phyloP scores from a whole-genome alignment of 2,797 vertebrate species.

The Anguilla megastoma region DNA sequence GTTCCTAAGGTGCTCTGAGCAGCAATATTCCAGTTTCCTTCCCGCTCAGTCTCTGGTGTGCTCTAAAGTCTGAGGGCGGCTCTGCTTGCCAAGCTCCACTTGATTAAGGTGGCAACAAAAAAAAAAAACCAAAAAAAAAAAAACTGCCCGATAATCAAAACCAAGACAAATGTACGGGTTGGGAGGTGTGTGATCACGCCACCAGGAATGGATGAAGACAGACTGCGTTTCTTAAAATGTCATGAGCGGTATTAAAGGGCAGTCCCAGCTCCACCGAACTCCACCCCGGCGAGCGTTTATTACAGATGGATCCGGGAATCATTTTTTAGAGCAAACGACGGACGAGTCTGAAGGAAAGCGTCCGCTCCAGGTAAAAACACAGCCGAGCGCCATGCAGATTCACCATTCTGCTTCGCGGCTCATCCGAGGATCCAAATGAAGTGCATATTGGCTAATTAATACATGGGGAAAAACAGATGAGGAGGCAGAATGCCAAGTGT shows the following conservation, averaged over 20 bases:
- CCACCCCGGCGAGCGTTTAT: background rate
- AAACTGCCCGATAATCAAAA: background rate
- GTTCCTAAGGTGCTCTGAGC: background rate
- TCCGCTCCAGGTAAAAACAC: background rate
- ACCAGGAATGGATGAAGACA: background rate
- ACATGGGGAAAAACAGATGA: constrained; percentile 27
- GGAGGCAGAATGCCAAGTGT: constrained; percentile 25
- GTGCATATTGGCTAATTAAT: constrained; percentile 36
- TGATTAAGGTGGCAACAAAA: background rate
- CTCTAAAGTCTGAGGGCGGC: background rate
- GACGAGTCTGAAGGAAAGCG: background rate
- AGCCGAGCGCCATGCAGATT: too few relatives aligned
- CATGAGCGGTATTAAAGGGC: background rate
- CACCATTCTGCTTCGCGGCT: background rate
- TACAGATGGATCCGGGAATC: background rate
- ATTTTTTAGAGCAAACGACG: background rate
- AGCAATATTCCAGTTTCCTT: background rate
- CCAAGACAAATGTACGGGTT: background rate
- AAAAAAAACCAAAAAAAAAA: background rate
- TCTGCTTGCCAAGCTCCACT: background rate
- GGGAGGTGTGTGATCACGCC: background rate
- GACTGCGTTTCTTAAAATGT: background rate
- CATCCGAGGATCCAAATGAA: constrained; percentile 25
- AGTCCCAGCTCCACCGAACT: background rate
- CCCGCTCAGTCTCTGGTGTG: background rate